These are phyloP conservation scores for Tupaia chinensis DNA, from an alignment of 2,113 vertebrate genomes.

Conservation along the genomic window DNA sequence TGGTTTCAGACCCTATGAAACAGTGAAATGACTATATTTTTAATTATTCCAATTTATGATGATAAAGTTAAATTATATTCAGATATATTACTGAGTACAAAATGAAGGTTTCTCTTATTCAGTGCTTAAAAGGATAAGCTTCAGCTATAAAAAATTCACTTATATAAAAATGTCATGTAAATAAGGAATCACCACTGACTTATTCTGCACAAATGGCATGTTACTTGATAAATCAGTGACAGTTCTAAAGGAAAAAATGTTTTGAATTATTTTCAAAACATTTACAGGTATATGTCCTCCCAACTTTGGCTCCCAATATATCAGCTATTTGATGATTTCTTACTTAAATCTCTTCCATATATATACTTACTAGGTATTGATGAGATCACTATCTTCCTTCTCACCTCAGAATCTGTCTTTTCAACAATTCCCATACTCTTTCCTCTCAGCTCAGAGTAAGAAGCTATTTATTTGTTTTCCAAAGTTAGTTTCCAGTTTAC, in stretches of 20 bases:
- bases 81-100: conserved; percentile 54
- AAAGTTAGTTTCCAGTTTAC: not conserved
- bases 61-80: conserved; percentile 77
- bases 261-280: conserved; percentile 42
- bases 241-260: conserved; percentile 22
- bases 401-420: conserved; percentile 40
- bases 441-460: conserved; percentile 32
- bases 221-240: conserved; percentile 36
- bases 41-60: conserved; percentile 11
- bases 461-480: conserved; percentile 32
- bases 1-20: conserved; percentile 50
- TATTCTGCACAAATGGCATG: conserved; percentile 49
- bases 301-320: conserved; percentile 30
- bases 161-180: conserved; percentile 47
- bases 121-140: conserved; percentile 81
- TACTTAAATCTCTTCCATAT: conserved; percentile 7
- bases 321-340: conserved; percentile 4
- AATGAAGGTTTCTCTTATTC: conserved; percentile 55
- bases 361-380: not conserved
- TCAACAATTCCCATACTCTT: conserved; percentile 68
- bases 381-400: not conserved
- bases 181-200: conserved; percentile 15
- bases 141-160: conserved; percentile 64
- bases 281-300: not conserved
- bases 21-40: conserved; percentile 55